Conservation (phyloP, 2,113 vertebrate genomes). For the Hirundichthys speculiger region DNA sequence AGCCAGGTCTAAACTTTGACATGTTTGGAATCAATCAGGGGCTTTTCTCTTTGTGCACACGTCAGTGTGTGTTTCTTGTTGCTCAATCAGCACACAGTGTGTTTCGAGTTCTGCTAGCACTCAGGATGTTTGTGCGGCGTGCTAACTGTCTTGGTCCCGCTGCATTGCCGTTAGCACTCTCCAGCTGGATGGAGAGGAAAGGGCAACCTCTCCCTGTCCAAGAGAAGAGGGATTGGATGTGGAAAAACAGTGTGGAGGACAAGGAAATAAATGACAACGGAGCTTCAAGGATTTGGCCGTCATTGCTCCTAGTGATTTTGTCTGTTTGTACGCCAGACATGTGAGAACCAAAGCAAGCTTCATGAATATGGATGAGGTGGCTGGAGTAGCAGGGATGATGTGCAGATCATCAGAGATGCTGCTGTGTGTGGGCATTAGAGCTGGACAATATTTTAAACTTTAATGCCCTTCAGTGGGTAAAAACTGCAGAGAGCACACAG, state of each 20-base stretch:
- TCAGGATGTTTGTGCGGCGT: neutral
- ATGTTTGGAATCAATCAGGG: no score
- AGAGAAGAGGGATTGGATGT: conserved; percentile 36
- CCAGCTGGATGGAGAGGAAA: conserved; percentile 41
- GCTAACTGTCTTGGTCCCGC: conserved; percentile 37
- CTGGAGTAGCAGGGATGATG: neutral
- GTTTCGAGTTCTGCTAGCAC: neutral
- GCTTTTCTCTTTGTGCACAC: conserved; percentile 3
- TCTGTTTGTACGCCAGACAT: conserved; percentile 6
- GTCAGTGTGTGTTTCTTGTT: conserved; percentile 1
- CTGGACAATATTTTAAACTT: conserved; percentile 15
- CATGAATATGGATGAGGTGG: conserved; percentile 40
- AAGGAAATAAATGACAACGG: conserved; percentile 44
- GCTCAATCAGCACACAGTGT: neutral
- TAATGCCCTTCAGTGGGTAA: neutral
- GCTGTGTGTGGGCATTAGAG: conserved; percentile 4
- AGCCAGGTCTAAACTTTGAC: no score
- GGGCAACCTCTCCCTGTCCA: conserved; percentile 29
- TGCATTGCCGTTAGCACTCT: conserved; percentile 35
- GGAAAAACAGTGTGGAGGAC: conserved; percentile 7
- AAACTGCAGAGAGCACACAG: no score
- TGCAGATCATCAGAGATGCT: conserved; percentile 18
- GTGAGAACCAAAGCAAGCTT: conserved; percentile 5
- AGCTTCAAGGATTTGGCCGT: conserved; percentile 20
- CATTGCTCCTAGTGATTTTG: conserved; percentile 9